Base-by-base conservation (phyloP, 37 sponge, comb jelly and placozoan genomes). In the Oopsacas minuta region DNA sequence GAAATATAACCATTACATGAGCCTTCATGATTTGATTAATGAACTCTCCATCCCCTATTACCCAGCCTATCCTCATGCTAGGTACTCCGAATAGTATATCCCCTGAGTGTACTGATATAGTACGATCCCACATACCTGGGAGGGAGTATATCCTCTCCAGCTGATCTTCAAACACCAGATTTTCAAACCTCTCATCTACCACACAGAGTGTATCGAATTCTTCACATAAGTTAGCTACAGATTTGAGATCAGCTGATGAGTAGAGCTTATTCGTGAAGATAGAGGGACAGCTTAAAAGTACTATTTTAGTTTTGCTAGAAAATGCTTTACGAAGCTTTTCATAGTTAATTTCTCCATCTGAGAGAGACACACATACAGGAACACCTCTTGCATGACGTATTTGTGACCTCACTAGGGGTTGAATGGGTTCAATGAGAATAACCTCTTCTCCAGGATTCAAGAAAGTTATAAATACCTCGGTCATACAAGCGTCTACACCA, bases 51-150 rank as follows among this genome's bases (percentile, higher is more conserved):
- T 61, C 28, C 28, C 17, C 75, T 10, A 61, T 61, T 5, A 61
- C 75, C 75, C 75, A 61, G 17, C 75, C 75, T 12, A 61, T 5
- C 75, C 5, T 20, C 75, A 61, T 61, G 75, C 30, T 61, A 25
- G 20, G 28, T 61, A 61, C 22, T n/a, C 75, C 75, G 75, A 61
- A 61, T 3, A 61, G 75, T 32, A 3, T 61, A 25, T n/a, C 75
- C 28, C 75, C 75, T 25, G 75, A 61, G 75, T 61, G 75, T 5
- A 61, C 75, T 32, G 75, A 61, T 5, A 61, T 10, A 34, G 75
- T 61, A 34, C 75, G 75, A 34, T 61, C 75, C 75, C 75, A 61
- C 75, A 61, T 61, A 5, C 75, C 75, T 10, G 75, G 75, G 30
- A 61, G 75, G 17, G 75, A 61, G 20, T 5, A 61, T 3, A 61